Conservation (phyloP, 2,797 vertebrate species). For the Aotus griseimembra region DNA sequence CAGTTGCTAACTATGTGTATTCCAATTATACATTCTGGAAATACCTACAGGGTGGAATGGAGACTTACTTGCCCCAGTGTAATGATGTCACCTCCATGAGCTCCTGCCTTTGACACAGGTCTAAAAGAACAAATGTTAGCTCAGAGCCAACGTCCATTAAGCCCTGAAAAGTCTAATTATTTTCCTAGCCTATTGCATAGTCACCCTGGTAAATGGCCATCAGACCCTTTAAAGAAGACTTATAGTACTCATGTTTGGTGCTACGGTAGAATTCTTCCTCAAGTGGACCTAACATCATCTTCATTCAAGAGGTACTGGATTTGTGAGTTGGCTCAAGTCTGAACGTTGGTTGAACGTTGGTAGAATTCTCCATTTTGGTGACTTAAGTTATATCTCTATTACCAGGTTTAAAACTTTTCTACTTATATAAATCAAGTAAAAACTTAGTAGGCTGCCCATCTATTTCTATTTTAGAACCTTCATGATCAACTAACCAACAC, state of each 20-base stretch:
- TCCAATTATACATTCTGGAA: neutral
- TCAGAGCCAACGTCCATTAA: neutral
- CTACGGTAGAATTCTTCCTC: neutral
- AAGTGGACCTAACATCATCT: neutral
- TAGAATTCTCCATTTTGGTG: neutral
- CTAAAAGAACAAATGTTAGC: neutral
- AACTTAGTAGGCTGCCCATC: neutral
- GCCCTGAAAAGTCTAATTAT: no score
- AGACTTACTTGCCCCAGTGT: no score
- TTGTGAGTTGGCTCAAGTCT: neutral
- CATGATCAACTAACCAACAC: neutral
- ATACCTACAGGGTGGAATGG: neutral
- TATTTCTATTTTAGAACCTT: neutral
- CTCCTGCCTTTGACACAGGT: neutral
- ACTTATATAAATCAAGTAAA: neutral
- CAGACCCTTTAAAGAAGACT: neutral
- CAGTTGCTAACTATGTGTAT: neutral
- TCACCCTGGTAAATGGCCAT: neutral
- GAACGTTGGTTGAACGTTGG: neutral
- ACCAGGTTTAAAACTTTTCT: neutral
- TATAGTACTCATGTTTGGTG: neutral
- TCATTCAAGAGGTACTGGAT: neutral
- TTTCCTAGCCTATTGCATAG: neutral
- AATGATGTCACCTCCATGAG: neutral
- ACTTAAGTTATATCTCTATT: neutral